Evolutionary conservation across 1,140 invertebrate species (phyloP), one percentile per base, ranked within the genome.

Genomic region (Drosophila parabipectinata): DNA sequence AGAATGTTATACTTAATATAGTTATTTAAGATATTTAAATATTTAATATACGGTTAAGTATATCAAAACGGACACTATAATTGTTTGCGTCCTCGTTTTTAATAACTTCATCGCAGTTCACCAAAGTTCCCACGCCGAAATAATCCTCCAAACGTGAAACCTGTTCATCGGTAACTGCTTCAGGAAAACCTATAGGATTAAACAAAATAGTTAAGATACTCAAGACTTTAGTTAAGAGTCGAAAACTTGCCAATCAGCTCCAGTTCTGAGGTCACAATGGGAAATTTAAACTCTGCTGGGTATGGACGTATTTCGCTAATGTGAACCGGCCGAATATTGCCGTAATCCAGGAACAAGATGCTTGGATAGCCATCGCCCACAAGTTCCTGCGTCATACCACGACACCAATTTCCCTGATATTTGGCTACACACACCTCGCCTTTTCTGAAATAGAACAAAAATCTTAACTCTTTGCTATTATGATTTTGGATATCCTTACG

Each of bases 291-390:
- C 30, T 91, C 73, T 30, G 57, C 41, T 2, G 90, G 88, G 64
- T 91, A 91, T 2, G 61, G 77, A 4, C 75, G 77, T 52, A 91
- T 91, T 8, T 90, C 54, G 1, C 76, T 37, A 0, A 91, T 59
- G 47, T 77, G 58, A 0, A 72, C 68, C 1, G 77, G 62, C 1
- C 53, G 53, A 34, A 91, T 80, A 26, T 91, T 90, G 1, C 90
- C 90, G 32, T 91, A 90, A 44, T 91, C 90, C 1, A 91, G 28
- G 28, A 91, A 91, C n/a, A 90, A 52, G 14, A 91, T 85, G 45
- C 83, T 85, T 0, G 90, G 90, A 39, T 88, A 68, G 7, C 90
- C 90, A 82, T 91, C 90, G 5, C 90, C 90, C 8, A 91, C 82
- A 7, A 76, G 54, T 47, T 91, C 90, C 41, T 91, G 21, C n/a